These are phyloP conservation scores for Tetramorium parvispinum DNA, from an alignment of 1,140 invertebrate genomes.

Conservation along the genomic window DNA sequence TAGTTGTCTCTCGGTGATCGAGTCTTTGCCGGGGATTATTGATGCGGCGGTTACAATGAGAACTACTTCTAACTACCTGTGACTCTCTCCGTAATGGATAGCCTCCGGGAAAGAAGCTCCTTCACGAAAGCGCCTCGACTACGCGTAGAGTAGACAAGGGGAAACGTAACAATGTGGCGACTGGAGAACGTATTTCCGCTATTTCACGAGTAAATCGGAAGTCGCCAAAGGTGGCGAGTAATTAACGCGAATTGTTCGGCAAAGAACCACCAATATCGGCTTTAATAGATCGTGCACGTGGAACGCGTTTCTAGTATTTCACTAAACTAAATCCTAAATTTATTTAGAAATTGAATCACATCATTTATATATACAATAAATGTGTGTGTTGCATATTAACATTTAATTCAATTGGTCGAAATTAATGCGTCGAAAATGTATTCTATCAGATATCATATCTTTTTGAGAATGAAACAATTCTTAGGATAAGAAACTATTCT, in stretches of 20 bases:
- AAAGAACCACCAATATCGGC: background rate
- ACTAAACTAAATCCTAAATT: background rate
- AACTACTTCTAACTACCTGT: constrained; percentile 69
- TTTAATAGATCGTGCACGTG: background rate
- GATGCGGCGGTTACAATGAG: constrained; percentile 70
- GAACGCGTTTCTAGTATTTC: background rate
- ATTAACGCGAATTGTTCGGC: constrained; percentile 6
- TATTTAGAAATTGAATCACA: background rate
- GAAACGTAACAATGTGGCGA: background rate
- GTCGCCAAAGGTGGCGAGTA: background rate
- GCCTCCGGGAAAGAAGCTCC: constrained; percentile 51
- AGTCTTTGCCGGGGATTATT: constrained; percentile 70
- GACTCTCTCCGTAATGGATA: constrained; percentile 70
- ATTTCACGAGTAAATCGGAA: constrained; percentile 25
- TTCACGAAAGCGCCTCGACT: background rate
- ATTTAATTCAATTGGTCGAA: background rate
- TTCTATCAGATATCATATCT: background rate
- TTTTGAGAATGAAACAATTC: background rate
- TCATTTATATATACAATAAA: background rate
- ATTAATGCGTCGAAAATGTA: background rate
- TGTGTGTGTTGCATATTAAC: background rate
- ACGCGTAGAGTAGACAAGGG: background rate
- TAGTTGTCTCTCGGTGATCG: constrained; percentile 60
- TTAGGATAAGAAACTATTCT: too few species aligned
- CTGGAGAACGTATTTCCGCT: constrained; percentile 1